Conservation (phyloP, 2,888 invertebrate genomes). For the Tetanocera ferruginea region DNA sequence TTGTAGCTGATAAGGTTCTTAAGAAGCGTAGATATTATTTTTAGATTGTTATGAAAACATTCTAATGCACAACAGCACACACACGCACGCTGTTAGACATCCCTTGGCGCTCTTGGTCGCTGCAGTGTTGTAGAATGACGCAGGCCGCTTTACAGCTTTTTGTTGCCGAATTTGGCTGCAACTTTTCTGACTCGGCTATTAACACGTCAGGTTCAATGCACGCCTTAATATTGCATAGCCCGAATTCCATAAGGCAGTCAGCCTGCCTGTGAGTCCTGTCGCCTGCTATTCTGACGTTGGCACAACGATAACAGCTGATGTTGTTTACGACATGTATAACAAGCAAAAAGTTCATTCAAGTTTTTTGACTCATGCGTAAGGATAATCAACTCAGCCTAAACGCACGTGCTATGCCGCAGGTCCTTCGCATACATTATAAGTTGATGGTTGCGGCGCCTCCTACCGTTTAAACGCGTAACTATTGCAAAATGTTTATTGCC, state of each 20-base stretch:
- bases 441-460: slow-evolving; percentile 49
- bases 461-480: slow-evolving; percentile 42
- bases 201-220: slow-evolving; percentile 30
- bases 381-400: not conserved
- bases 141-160: not conserved
- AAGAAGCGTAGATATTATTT: slow-evolving; percentile 10
- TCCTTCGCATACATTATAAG: slow-evolving; percentile 52
- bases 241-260: not conserved
- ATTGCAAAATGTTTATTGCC: not conserved
- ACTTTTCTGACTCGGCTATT: slow-evolving; percentile 9
- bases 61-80: not conserved
- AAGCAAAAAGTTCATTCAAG: not conserved
- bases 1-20: slow-evolving; percentile 18
- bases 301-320: slow-evolving; percentile 21
- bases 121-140: not conserved
- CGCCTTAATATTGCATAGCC: not conserved
- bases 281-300: not conserved
- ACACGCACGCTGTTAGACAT: not conserved
- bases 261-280: not conserved
- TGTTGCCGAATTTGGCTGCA: not conserved
- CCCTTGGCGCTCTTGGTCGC: not conserved
- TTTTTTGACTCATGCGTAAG: slow-evolving; percentile 19
- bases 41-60: slow-evolving; percentile 7
- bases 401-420: slow-evolving; percentile 46
- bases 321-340: not conserved